These are phyloP conservation scores for Trachymyrmex cornetzi DNA, from an alignment of 1,140 invertebrate genomes.

Conservation along the genomic window DNA sequence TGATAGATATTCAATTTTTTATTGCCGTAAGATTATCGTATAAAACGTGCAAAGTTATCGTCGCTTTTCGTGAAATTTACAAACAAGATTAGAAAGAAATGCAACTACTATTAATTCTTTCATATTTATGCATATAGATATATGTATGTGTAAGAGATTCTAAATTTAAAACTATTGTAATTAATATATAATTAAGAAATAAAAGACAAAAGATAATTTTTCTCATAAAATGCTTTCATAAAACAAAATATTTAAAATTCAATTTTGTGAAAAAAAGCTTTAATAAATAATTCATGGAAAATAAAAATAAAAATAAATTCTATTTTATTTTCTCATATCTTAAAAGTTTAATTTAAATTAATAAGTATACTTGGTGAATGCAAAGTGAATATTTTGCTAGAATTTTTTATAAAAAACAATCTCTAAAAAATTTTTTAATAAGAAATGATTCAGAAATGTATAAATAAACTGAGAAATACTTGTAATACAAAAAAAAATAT, in stretches of 20 bases:
- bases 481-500: background rate
- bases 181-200: background rate
- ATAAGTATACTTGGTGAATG: background rate
- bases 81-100: slow-evolving; percentile 2
- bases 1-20: background rate
- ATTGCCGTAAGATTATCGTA: slow-evolving; percentile 16
- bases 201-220: background rate
- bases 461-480: background rate
- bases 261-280: background rate
- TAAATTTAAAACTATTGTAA: background rate
- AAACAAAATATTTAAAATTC: background rate
- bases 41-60: slow-evolving; percentile 22
- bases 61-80: background rate
- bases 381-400: background rate
- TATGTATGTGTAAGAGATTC: background rate
- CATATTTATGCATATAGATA: background rate
- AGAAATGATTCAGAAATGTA: background rate
- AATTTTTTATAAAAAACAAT: background rate
- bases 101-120: background rate
- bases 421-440: background rate
- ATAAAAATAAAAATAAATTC: slow-evolving; percentile 10
- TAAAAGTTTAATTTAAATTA: background rate
- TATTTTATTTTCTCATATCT: background rate
- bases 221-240: background rate
- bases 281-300: background rate